Evolutionary conservation across 2,797 vertebrate species (phyloP).

Genomic region (Ctenochaetus hawaiiensis): DNA sequence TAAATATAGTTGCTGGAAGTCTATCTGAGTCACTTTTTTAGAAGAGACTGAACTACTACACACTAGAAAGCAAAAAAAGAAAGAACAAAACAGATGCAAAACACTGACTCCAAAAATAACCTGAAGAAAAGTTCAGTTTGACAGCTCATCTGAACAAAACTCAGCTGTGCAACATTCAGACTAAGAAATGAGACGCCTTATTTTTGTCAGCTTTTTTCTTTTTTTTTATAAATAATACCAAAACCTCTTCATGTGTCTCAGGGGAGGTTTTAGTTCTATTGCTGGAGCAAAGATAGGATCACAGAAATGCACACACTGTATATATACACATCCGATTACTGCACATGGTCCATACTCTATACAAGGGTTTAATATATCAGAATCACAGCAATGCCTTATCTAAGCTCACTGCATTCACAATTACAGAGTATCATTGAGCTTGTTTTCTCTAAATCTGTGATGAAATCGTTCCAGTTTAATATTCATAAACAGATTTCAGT

Average conservation of each 20-base stretch:
- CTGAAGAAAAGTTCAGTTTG: constrained; percentile 34
- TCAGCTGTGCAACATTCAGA: constrained; percentile 38
- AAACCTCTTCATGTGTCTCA: constrained; percentile 48
- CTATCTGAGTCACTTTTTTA: constrained; percentile 23
- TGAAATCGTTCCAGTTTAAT: constrained; percentile 10
- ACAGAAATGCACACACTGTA: constrained; percentile 37
- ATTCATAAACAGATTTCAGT: constrained; percentile 48
- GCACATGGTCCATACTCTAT: constrained; percentile 2
- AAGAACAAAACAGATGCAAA: constrained; percentile 29
- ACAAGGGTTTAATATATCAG: not conserved
- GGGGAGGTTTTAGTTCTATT: constrained; percentile 48
- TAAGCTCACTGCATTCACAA: not conserved
- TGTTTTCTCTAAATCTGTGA: not conserved
- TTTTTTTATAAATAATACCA: constrained; percentile 57
- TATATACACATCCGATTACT: constrained; percentile 12
- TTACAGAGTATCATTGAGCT: not conserved
- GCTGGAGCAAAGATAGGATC: constrained; percentile 37
- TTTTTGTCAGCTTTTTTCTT: not conserved
- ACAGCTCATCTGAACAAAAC: constrained; percentile 47
- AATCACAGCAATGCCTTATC: not conserved
- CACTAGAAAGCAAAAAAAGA: constrained; percentile 2
- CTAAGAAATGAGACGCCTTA: constrained; percentile 27
- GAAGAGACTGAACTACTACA: constrained; percentile 14
- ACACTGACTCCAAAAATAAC: constrained; percentile 57
- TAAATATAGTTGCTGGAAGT: constrained; percentile 16